Evolutionary conservation across 2,797 vertebrate genomes (phyloP).

Genomic region (Xyrichtys novacula): DNA sequence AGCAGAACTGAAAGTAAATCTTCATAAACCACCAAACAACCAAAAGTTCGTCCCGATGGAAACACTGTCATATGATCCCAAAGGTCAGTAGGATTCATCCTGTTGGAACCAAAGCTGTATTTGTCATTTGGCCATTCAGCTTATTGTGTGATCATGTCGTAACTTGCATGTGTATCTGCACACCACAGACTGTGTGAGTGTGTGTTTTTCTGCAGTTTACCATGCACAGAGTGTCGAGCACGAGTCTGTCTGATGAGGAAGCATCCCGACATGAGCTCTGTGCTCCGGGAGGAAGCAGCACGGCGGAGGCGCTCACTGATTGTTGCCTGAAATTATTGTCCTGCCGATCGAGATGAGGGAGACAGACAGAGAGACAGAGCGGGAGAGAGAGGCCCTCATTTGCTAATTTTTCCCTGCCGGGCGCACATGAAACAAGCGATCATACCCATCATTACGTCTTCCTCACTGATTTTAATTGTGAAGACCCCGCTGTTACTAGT

Average conservation of each 20-base stretch:
- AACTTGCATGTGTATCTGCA: not conserved
- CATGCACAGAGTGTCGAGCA: conserved; percentile 15
- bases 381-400: conserved; percentile 33
- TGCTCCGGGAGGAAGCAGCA: conserved; percentile 33
- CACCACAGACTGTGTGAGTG: not conserved
- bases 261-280: conserved; percentile 46
- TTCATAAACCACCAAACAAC: too few relatives aligned
- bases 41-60: not conserved
- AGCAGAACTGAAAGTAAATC: too few relatives aligned
- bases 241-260: conserved; percentile 53
- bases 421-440: conserved; percentile 37
- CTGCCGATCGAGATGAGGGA: conserved; percentile 45
- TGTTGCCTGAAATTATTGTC: conserved; percentile 59
- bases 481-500: conserved; percentile 47
- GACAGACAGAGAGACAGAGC: conserved; percentile 5
- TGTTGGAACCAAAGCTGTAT: not conserved
- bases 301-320: conserved; percentile 33
- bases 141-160: not conserved
- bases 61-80: not conserved
- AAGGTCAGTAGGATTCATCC: not conserved
- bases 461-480: conserved; percentile 62
- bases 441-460: conserved; percentile 37
- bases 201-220: not conserved
- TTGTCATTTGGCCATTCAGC: conserved; percentile 8
- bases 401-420: conserved; percentile 44